phyloP scores from a whole-genome alignment of 2,797 vertebrate genomes.

The Margarornis squamiger region DNA sequence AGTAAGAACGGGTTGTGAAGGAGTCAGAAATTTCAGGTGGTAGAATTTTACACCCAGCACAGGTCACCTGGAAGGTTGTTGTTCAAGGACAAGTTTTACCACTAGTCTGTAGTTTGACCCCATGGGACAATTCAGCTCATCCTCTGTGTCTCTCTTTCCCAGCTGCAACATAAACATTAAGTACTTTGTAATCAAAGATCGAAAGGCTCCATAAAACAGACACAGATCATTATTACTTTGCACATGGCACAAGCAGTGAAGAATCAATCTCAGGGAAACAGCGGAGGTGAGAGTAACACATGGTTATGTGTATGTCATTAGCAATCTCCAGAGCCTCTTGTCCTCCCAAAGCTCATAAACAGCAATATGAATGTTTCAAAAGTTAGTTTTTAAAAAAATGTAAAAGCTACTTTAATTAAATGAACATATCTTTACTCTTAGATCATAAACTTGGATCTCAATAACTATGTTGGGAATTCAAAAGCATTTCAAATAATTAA shows the following conservation, averaged over 20 bases:
- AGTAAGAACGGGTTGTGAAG: background rate
- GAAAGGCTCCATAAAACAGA: background rate
- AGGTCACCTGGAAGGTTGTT: background rate
- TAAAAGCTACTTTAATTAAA: conserved; percentile 59
- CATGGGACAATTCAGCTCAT: background rate
- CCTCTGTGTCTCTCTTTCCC: background rate
- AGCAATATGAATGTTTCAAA: conserved; percentile 3
- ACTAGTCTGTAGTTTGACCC: background rate
- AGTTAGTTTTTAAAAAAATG: background rate
- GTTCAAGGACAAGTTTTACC: background rate
- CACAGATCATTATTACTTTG: background rate
- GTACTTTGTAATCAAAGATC: background rate
- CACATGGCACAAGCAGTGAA: background rate
- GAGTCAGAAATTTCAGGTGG: background rate
- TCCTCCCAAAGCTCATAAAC: conserved; percentile 55
- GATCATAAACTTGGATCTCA: conserved; percentile 47
- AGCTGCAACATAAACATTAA: background rate
- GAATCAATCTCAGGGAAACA: background rate
- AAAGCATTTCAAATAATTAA: conserved; percentile 27
- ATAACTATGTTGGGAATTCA: conserved; percentile 49
- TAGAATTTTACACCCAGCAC: background rate
- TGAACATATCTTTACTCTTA: conserved; percentile 50
- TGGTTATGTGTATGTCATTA: conserved; percentile 38
- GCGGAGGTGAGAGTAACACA: conserved; percentile 5
- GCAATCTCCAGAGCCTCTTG: background rate